These are phyloP conservation scores for Excalfactoria chinensis DNA, from an alignment of 2,113 vertebrate species.

Conservation along the genomic window DNA sequence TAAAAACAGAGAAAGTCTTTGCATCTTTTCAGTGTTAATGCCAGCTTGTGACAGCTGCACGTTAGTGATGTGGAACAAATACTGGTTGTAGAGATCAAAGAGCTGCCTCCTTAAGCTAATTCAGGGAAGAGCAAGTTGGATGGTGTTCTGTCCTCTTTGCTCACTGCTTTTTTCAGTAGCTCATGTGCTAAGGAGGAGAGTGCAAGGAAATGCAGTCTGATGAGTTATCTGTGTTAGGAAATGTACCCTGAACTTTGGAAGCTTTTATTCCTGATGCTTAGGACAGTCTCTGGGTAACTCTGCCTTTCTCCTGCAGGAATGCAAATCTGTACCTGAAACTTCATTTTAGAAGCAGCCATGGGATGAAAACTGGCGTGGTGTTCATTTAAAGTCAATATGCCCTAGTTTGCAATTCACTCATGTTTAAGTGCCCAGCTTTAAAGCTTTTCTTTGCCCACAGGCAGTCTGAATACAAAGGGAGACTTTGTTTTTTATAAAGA, in stretches of 20 bases:
- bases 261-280: neutral
- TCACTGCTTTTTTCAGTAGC: neutral
- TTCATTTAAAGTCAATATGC: slow-evolving; percentile 60
- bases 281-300: neutral
- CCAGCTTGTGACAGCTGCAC: neutral
- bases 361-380: neutral
- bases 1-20: slow-evolving; percentile 22
- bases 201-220: neutral
- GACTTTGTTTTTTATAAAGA: neutral
- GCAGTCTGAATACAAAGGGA: slow-evolving; percentile 46
- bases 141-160: neutral
- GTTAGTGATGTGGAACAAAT: neutral
- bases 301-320: neutral
- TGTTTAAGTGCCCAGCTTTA: slow-evolving; percentile 42
- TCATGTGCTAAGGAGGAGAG: neutral
- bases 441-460: slow-evolving; percentile 53
- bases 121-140: neutral
- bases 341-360: slow-evolving; percentile 43
- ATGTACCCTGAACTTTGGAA: neutral
- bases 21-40: neutral
- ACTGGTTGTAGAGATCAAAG: slow-evolving; percentile 4
- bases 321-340: neutral
- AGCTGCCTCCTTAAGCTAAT: neutral
- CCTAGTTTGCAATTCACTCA: slow-evolving; percentile 32
- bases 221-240: neutral